phyloP scores from a whole-genome alignment of 1,140 invertebrate species.

The Calosoma granatense region DNA sequence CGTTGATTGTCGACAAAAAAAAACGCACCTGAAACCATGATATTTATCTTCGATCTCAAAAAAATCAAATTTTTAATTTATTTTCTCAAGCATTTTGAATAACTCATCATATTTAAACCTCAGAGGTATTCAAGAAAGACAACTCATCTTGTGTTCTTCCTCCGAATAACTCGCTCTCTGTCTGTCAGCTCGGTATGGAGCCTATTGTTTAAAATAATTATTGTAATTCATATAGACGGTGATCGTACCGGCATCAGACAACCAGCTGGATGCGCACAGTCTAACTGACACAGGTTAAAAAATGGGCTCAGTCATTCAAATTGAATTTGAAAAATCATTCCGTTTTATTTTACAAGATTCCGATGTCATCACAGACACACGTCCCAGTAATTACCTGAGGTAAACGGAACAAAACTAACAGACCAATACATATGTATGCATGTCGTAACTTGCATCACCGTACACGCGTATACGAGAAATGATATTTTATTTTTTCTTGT shows the following conservation, averaged over 20 bases:
- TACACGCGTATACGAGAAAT: background rate
- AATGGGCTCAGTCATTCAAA: background rate
- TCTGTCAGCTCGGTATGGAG: background rate
- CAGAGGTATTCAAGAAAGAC: background rate
- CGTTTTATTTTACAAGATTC: slow-evolving; percentile 7
- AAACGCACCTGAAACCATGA: too few species aligned
- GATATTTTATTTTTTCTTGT: slow-evolving; percentile 6
- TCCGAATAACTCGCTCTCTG: background rate
- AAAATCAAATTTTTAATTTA: background rate
- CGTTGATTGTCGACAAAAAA: too few species aligned
- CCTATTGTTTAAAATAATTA: slow-evolving; percentile 9
- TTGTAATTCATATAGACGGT: slow-evolving; percentile 1
- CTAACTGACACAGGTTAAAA: background rate
- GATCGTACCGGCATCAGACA: background rate
- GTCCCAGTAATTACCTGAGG: background rate
- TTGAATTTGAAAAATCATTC: slow-evolving; percentile 9
- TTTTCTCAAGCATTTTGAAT: background rate
- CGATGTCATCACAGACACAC: background rate
- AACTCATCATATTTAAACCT: too few species aligned
- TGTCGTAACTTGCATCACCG: background rate
- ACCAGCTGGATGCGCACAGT: background rate
- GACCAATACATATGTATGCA: background rate
- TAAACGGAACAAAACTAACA: background rate
- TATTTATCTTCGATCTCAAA: too few species aligned
- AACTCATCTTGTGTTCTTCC: too few species aligned